phyloP scores from a whole-genome alignment of 2,797 vertebrate genomes.

The Darevskia nairensis region DNA sequence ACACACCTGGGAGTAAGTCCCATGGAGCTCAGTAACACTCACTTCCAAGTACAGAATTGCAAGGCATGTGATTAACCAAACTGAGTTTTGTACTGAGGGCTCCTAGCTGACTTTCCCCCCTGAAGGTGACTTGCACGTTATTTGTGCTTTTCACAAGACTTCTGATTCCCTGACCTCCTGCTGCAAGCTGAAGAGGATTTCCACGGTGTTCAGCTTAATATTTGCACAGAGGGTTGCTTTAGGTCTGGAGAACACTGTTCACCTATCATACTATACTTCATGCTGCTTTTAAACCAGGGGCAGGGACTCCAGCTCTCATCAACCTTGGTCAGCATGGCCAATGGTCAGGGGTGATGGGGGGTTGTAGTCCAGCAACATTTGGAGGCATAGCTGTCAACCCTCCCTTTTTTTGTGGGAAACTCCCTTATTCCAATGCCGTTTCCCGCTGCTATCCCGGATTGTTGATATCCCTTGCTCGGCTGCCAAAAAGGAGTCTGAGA shows the following conservation, averaged over 20 bases:
- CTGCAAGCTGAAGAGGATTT: slow-evolving; percentile 26
- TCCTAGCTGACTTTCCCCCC: background rate
- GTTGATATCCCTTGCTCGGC: too few species aligned
- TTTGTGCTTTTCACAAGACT: background rate
- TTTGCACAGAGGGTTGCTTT: slow-evolving; percentile 42
- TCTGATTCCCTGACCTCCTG: background rate
- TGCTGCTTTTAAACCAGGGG: slow-evolving; percentile 2
- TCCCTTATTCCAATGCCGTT: too few species aligned
- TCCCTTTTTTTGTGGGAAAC: too few species aligned
- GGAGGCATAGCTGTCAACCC: too few species aligned
- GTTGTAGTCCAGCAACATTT: too few species aligned
- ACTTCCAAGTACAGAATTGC: background rate
- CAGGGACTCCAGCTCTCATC: too few species aligned
- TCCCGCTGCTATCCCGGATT: too few species aligned
- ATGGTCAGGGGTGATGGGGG: too few species aligned
- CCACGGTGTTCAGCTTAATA: accelerated
- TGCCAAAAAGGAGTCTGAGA: too few species aligned
- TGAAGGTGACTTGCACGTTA: background rate
- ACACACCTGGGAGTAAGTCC: too few species aligned
- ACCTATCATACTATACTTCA: slow-evolving; percentile 61
- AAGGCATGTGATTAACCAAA: background rate
- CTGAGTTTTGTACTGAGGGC: background rate
- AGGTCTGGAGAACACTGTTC: slow-evolving; percentile 55
- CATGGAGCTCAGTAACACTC: too few species aligned
- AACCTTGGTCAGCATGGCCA: too few species aligned